Evolutionary conservation across 2,888 invertebrate species (phyloP).

Genomic region (Drosophila kambysellisi): DNA sequence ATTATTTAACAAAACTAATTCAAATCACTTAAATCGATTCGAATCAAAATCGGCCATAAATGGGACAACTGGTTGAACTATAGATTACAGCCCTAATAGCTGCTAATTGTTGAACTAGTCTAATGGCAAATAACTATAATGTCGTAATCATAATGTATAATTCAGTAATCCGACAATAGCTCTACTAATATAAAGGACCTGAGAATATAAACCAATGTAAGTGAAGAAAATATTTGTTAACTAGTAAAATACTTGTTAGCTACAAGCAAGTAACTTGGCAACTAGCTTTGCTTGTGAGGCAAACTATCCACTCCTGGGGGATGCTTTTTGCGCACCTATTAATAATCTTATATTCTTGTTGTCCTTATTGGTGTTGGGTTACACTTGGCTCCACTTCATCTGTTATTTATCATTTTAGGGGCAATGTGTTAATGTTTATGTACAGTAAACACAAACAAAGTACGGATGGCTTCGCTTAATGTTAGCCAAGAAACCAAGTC

Average conservation of each 20-base stretch:
- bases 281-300: conserved; percentile 20
- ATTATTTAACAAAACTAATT: conserved; percentile 4
- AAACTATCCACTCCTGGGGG: conserved; percentile 17
- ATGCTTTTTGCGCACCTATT: conserved; percentile 25
- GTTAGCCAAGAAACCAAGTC: conserved; percentile 31
- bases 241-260: conserved; percentile 21
- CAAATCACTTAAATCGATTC: conserved; percentile 13
- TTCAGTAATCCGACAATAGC: conserved; percentile 1
- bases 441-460: conserved; percentile 38
- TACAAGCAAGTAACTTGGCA: conserved; percentile 33
- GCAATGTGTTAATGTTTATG: conserved; percentile 53
- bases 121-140: conserved; percentile 2
- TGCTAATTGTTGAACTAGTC: background rate
- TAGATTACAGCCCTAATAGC: background rate
- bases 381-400: conserved; percentile 9
- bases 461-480: conserved; percentile 15
- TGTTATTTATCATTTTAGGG: conserved; percentile 44
- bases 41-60: background rate
- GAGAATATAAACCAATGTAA: too few species aligned
- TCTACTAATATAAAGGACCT: background rate
- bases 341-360: conserved; percentile 37
- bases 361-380: conserved; percentile 28
- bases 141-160: too few species aligned
- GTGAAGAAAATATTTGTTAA: conserved; percentile 26
- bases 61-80: too few species aligned